These are phyloP conservation scores for Channallabes apus DNA, from an alignment of 2,797 vertebrate genomes.

Conservation along the genomic window DNA sequence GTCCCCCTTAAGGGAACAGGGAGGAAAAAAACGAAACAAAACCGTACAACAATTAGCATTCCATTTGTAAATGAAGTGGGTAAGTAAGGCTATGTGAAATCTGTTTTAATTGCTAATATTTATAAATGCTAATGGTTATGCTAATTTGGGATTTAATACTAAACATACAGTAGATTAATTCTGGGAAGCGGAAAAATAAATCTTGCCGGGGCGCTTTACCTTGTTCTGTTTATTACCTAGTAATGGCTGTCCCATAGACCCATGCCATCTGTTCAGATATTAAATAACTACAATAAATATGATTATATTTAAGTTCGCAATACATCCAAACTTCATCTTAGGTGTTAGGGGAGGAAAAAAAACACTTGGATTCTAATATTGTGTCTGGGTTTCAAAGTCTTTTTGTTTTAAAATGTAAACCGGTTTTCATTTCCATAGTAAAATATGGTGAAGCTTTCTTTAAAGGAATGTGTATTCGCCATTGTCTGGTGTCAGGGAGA, in stretches of 20 bases:
- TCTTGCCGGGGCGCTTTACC: not conserved
- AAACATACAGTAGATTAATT: conserved; percentile 15
- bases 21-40: conserved; percentile 1
- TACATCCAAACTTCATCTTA: not conserved
- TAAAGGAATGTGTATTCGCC: not conserved
- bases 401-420: not conserved
- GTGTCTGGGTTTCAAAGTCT: not conserved
- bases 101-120: conserved; percentile 40
- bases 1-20: conserved; percentile 29
- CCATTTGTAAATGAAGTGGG: conserved; percentile 43
- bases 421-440: not conserved
- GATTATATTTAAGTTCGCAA: not conserved
- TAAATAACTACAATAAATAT: conserved; percentile 19
- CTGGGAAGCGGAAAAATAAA: not conserved
- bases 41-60: conserved; percentile 40
- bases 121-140: conserved; percentile 50
- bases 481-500: not conserved
- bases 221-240: conserved; percentile 8
- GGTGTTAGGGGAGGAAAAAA: not conserved
- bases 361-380: not conserved
- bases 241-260: conserved; percentile 1
- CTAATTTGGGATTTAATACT: conserved; percentile 24
- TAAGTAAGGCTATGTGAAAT: conserved; percentile 43
- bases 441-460: not conserved
- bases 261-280: conserved; percentile 3